Evolutionary conservation across 2,888 invertebrate genomes (phyloP).

Genomic region (Amaurobius ferox): DNA sequence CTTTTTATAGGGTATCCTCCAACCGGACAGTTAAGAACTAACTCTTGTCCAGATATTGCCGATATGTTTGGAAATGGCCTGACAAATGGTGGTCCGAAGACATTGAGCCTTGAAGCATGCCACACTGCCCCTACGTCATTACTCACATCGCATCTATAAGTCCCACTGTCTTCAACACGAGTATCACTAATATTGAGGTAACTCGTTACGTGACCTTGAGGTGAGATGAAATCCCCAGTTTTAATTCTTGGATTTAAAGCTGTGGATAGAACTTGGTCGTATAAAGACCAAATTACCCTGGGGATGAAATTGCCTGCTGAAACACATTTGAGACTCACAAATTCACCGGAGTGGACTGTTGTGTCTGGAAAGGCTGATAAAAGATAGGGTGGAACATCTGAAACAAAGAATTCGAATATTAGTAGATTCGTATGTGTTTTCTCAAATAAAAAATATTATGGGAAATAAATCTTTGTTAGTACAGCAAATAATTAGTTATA

Average conservation of each 20-base stretch:
- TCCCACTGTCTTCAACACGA: conserved; percentile 76
- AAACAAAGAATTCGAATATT: conserved; percentile 23
- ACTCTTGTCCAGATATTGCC: conserved; percentile 76
- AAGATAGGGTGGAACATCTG: conserved; percentile 78
- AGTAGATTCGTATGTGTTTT: too few species aligned
- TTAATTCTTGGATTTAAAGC: conserved; percentile 25
- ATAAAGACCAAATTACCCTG: conserved; percentile 73
- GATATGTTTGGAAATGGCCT: conserved; percentile 77
- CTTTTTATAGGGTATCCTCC: conserved; percentile 77
- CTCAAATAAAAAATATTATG: too few species aligned
- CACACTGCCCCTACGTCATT: conserved; percentile 76
- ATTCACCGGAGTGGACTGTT: conserved; percentile 50
- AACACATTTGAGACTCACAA: conserved; percentile 72
- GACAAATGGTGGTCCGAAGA: conserved; percentile 77
- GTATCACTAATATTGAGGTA: conserved; percentile 77
- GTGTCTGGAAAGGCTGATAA: conserved; percentile 70
- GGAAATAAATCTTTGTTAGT: too few species aligned
- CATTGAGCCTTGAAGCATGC: conserved; percentile 76
- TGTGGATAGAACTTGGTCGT: conserved; percentile 31
- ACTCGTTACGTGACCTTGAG: conserved; percentile 77
- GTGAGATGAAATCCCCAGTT: conserved; percentile 75
- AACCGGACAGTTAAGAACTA: conserved; percentile 77
- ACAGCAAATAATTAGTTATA: too few species aligned
- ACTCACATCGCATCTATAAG: conserved; percentile 76
- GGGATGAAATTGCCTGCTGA: conserved; percentile 75